Base-by-base conservation (phyloP, 2,888 invertebrate species). In the Nomada lathburiana region DNA sequence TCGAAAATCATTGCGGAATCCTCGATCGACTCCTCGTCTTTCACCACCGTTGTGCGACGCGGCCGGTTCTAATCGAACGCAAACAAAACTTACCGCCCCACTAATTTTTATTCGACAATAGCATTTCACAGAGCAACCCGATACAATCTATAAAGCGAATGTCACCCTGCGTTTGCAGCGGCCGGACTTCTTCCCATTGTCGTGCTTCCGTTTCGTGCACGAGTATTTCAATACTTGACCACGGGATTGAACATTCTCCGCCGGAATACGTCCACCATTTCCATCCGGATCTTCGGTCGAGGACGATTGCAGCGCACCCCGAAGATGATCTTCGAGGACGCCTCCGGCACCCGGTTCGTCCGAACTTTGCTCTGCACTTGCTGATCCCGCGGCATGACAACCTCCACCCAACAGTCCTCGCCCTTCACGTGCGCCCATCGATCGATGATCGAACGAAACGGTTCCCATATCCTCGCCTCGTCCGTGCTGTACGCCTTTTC, bases 271-370 rank as follows among this genome's bases (percentile, higher is more conserved):
- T 55, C 63, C 23, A 52, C 76, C 86, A 74, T 82, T 42, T 79
- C 72, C 52, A 80, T 80, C 2, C 67, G 29, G 65, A 88, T 74
- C 16, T 13, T 80, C 42, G 87, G 88, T 3, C 71, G 75, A 1
- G 88, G 83, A 18, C 88, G 63, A 64, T 77, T 65, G 86, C 81
- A 88, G 1, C 75, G 71, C 20, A 87, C 87, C 13, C 87, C 87
- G 75, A 71, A 87, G 10, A 70, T 52, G 47, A 75, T 42, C n/a
- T 18, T 74, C 69, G 63, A 29, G 36, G 59, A 29, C 47, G 20
- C 53, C 60, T 23, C 11, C 20, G 71, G 59, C 13, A 11, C 0
- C 7, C 55, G 71, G 16, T 9, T 72, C 60, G 55, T 64, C 7
- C 83, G 83, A 23, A 2, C 73, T 63, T 26, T 57, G 23, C 11